A percentile compares a stretch with the other conserved stretches of the same genome.
These are phyloP conservation scores for Acipenser transmontanus DNA, from an alignment of 2,797 vertebrate genomes.

Conservation along the genomic window DNA sequence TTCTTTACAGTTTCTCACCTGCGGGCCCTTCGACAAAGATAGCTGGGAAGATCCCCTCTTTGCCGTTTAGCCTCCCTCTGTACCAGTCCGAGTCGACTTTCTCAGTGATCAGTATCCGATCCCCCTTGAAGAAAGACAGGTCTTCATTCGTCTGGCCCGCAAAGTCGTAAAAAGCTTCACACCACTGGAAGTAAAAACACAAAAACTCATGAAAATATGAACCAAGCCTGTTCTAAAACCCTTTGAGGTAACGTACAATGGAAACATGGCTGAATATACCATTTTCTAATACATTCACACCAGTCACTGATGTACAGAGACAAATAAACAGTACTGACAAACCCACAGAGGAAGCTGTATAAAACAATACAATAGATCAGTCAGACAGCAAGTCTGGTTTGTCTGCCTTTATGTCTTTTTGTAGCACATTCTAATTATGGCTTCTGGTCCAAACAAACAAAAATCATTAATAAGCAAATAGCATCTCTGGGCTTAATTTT, in stretches of 20 bases:
- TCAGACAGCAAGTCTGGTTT: too few species aligned
- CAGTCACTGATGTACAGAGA: conserved; percentile 35
- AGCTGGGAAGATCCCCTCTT: conserved; percentile 79
- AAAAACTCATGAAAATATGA: neutral
- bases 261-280: too few species aligned
- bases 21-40: conserved; percentile 64
- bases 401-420: too few species aligned
- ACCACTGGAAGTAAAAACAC: conserved; percentile 49
- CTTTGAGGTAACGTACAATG: too few species aligned
- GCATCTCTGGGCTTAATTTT: too few species aligned
- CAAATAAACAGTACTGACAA: conserved; percentile 7
- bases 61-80: conserved; percentile 67
- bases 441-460: too few species aligned
- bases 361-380: too few species aligned
- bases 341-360: neutral
- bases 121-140: conserved; percentile 75
- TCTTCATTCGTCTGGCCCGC: conserved; percentile 68
- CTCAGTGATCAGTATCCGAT: conserved; percentile 71
- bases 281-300: neutral
- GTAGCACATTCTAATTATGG: too few species aligned
- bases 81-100: conserved; percentile 75
- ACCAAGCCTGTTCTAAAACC: neutral
- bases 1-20: conserved; percentile 48
- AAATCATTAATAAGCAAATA: too few species aligned
- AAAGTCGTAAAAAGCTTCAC: conserved; percentile 80